A percentile compares a stretch with the other conserved stretches of the same genome.
Conservation (phyloP, 2,113 vertebrate genomes). For the Cebus imitator region DNA sequence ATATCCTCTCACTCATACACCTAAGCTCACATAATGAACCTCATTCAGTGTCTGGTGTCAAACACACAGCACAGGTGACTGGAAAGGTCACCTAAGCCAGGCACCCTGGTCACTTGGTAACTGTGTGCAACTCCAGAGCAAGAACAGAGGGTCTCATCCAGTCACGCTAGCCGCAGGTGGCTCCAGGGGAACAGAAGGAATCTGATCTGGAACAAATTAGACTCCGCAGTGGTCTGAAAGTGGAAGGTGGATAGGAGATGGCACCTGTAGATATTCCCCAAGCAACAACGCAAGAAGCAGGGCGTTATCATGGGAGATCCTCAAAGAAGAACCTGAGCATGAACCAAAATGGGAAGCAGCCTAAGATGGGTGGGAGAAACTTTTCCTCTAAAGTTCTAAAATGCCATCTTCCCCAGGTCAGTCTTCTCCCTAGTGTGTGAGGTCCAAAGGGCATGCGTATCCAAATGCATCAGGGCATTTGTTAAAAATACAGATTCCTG, state of each 20-base stretch:
- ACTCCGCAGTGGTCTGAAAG: neutral
- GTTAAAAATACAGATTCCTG: neutral
- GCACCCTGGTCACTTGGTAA: neutral
- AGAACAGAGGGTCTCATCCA: neutral
- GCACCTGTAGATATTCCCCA: neutral
- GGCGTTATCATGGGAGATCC: rapidly evolving
- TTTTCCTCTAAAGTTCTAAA: neutral
- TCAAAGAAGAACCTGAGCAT: neutral
- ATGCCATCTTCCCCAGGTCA: neutral
- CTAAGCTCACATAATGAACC: neutral
- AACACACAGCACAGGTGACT: neutral
- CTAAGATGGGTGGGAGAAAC: neutral
- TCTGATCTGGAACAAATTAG: neutral
- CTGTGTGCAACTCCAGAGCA: neutral
- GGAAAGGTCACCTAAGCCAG: neutral
- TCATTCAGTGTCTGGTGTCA: neutral
- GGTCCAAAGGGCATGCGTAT: neutral
- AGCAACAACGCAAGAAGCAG: rapidly evolving
- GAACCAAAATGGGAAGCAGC: neutral
- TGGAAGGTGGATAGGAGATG: neutral
- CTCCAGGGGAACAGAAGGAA: neutral
- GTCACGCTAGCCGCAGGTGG: neutral
- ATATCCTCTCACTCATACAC: neutral
- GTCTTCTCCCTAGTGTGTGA: neutral
- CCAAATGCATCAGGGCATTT: neutral